These are phyloP conservation scores for Stenolophus ochropezus DNA, from an alignment of 2,888 invertebrate genomes.

Conservation along the genomic window DNA sequence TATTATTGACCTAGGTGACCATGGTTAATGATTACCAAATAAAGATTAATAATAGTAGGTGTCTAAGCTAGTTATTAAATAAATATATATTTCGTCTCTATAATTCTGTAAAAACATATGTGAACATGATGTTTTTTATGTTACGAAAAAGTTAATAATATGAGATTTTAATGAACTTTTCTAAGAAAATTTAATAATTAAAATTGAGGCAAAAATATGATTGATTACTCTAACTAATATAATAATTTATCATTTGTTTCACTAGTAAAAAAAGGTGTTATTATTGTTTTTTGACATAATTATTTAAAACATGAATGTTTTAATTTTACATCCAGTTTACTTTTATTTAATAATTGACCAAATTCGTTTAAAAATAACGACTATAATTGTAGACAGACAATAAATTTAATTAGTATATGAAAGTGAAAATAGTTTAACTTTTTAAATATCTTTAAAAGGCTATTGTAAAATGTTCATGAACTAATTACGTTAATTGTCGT, in stretches of 20 bases:
- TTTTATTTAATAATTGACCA: background rate
- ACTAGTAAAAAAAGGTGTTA: background rate
- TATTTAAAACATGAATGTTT: background rate
- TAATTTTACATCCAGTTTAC: background rate
- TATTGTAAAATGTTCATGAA: background rate
- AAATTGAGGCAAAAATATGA: background rate
- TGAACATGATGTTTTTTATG: no score
- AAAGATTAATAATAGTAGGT: no score
- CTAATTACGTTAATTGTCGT: constrained; percentile 5
- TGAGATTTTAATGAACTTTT: background rate
- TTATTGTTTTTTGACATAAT: background rate
- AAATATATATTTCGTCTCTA: no score
- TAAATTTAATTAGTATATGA: constrained; percentile 19
- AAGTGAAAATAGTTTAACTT: constrained; percentile 31
- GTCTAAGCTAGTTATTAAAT: no score
- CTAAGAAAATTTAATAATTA: background rate
- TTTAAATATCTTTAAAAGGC: constrained; percentile 2
- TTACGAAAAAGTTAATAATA: no score
- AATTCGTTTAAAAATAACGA: background rate
- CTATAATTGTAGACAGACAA: background rate
- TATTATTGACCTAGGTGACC: no score
- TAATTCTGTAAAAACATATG: no score
- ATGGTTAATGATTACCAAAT: no score
- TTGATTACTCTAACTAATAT: background rate
- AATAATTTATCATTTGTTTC: background rate